These are phyloP conservation scores for Campylomormyrus numenius DNA, from an alignment of 2,113 vertebrate genomes.

Conservation along the genomic window DNA sequence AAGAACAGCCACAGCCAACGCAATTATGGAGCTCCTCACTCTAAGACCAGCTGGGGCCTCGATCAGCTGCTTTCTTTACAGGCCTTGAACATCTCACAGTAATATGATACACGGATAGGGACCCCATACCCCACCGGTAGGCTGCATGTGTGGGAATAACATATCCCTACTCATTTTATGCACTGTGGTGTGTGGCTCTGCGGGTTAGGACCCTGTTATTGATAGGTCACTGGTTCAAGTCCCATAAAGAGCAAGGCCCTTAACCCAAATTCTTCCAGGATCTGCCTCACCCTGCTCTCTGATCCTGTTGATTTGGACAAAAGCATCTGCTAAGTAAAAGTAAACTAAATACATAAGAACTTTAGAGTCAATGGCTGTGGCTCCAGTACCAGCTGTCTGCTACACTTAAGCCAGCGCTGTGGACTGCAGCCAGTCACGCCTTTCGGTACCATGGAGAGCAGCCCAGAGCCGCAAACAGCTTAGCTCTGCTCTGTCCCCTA, in stretches of 20 bases:
- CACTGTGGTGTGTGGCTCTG: background rate
- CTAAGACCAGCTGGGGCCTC: background rate
- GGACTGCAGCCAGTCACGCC: background rate
- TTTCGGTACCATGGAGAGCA: background rate
- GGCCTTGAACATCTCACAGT: background rate
- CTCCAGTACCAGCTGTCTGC: background rate
- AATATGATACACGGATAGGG: background rate
- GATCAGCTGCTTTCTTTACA: background rate
- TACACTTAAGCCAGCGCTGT: background rate
- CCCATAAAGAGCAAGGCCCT: background rate
- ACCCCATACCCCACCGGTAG: background rate
- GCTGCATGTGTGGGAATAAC: background rate
- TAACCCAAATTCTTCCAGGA: background rate
- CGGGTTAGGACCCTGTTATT: background rate
- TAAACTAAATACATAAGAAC: background rate
- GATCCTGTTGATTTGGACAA: background rate
- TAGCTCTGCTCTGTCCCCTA: background rate
- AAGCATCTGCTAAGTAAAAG: background rate
- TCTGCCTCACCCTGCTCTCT: background rate
- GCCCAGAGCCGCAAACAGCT: background rate
- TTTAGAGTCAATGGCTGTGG: background rate
- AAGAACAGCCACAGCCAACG: constrained; percentile 7
- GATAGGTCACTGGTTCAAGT: background rate
- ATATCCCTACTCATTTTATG: background rate
- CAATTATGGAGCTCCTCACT: constrained; percentile 7